Base-by-base conservation (phyloP, 2,797 vertebrate genomes). In the Semaprochilodus insignis region DNA sequence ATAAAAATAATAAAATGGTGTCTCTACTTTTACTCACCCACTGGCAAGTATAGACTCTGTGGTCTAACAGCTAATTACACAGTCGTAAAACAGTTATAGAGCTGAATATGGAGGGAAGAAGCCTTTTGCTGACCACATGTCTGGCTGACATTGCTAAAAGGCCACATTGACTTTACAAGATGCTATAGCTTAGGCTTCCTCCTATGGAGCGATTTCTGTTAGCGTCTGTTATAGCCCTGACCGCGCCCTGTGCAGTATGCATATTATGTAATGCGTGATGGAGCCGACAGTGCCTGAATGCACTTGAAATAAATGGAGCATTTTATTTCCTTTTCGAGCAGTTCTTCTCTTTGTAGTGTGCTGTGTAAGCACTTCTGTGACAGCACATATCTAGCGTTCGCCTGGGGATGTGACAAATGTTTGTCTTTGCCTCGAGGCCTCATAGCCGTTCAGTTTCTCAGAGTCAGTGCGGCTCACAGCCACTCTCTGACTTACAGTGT, bases 351-450 rank as follows among this genome's bases (percentile, higher is more conserved):
- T 70, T 77, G 78, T 44, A 66, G 73, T 80, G 25, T 80, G 77
- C 81, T 80, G 77, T 76, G 77, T 57, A 65, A 75, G 72, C 48
- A 80, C 40, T 76, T 85, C 40, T 54, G 65, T 80, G 77, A 83
- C 84, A 82, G 76, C 51, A n/a, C 78, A 70, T 69, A 59, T 81
- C 76, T 60, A 34, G 66, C 10, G 57, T 62, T 77, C 52, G 63
- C 60, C 65, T 34, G 66, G 54, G 78, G 52, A 85, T 74, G 77
- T 77, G 81, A 77, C 75, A 69, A 80, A 81, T 83, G 77, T 86
- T 80, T 83, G 77, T 77, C 77, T 71, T n/a, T 76, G 60, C 83
- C 73, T 36, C 48, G 67, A 74, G 83, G 83, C 73, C 80, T 74
- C 77, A 71, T 74, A 80, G 73, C 51, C 81, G 59, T 80, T 59